These are phyloP conservation scores for Dicyrtomina minuta DNA, from an alignment of 2,888 invertebrate genomes.

Conservation along the genomic window DNA sequence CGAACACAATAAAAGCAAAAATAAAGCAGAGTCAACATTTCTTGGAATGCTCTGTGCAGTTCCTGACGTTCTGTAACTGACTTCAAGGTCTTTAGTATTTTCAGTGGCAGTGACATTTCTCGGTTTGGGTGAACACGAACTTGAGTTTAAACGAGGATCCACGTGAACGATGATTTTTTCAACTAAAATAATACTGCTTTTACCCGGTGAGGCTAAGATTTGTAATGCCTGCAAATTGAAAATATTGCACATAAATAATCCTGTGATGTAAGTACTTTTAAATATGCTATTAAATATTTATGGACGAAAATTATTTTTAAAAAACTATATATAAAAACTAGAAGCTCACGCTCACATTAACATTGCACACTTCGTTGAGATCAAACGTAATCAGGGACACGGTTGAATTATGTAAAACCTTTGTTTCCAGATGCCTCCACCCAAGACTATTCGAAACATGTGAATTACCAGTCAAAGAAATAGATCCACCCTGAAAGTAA, in stretches of 20 bases:
- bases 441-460: not conserved
- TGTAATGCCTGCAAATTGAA: slow-evolving; percentile 22
- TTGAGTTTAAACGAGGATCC: not conserved
- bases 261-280: not conserved
- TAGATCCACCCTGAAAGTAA: slow-evolving; percentile 14
- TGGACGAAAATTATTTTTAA: not conserved
- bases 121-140: no score
- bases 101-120: not conserved
- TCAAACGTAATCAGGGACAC: slow-evolving; percentile 23
- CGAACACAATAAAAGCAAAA: no score
- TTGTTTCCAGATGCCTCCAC: not conserved
- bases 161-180: slow-evolving; percentile 26
- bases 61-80: no score
- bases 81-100: slow-evolving; percentile 1
- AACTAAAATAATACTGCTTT: slow-evolving; percentile 18
- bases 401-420: slow-evolving; percentile 3
- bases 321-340: no score
- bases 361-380: slow-evolving; percentile 8
- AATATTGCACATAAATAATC: not conserved
- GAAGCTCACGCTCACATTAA: no score
- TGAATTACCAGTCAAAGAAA: slow-evolving; percentile 25
- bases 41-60: no score
- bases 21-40: no score
- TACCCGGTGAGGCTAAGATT: not conserved
- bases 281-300: not conserved